Percentiles rank a stretch among this genome's conserved stretches.
These are phyloP conservation scores for Uloborus diversus DNA, from an alignment of 1,140 invertebrate genomes.

Conservation along the genomic window DNA sequence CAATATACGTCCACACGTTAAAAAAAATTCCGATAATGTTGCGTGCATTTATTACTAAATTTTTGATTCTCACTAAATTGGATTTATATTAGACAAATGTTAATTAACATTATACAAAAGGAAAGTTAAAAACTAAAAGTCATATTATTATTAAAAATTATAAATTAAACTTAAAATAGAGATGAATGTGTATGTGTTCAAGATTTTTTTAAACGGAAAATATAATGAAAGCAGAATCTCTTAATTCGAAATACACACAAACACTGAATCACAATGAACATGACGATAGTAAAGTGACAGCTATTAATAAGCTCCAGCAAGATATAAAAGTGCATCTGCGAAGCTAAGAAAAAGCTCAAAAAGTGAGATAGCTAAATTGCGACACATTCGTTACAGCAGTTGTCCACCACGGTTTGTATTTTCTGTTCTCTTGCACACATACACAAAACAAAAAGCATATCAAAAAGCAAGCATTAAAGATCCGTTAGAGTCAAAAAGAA, in stretches of 20 bases:
- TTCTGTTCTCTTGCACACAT: constrained; percentile 53
- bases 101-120: too few relatives aligned
- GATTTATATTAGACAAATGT: too few relatives aligned
- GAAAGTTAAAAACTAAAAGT: too few relatives aligned
- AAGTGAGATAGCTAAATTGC: neutral
- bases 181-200: constrained; percentile 41
- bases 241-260: neutral
- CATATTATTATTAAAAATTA: too few relatives aligned
- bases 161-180: neutral
- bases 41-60: too few relatives aligned
- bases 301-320: neutral
- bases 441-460: constrained; percentile 40
- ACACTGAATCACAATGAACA: too few relatives aligned
- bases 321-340: neutral
- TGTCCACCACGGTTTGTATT: constrained; percentile 47
- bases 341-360: neutral
- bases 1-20: too few relatives aligned
- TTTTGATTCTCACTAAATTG: too few relatives aligned
- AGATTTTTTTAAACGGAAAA: neutral
- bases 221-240: neutral
- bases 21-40: too few relatives aligned
- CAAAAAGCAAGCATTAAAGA: constrained; percentile 29
- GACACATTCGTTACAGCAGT: neutral
- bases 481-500: neutral
- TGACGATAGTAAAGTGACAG: too few relatives aligned